These are phyloP conservation scores for Drosophila sordidula DNA, from an alignment of 2,888 invertebrate genomes.

Conservation along the genomic window DNA sequence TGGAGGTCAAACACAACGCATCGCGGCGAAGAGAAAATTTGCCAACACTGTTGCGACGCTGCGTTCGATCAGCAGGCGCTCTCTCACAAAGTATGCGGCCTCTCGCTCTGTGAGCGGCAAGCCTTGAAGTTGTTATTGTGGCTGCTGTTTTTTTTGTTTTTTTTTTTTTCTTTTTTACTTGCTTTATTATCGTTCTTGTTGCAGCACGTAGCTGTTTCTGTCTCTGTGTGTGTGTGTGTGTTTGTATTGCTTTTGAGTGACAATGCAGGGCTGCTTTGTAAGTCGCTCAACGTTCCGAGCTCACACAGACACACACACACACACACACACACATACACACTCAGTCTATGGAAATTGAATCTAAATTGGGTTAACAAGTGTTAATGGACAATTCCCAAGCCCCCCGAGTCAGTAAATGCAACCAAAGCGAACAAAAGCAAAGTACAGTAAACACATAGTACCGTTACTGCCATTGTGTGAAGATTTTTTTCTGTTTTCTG, in stretches of 20 bases:
- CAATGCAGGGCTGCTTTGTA: slow-evolving; percentile 68
- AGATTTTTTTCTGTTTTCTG: not conserved
- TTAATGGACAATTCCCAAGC: slow-evolving; percentile 78
- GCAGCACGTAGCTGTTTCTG: slow-evolving; percentile 49
- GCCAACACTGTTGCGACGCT: slow-evolving; percentile 6
- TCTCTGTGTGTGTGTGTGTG: slow-evolving; percentile 30
- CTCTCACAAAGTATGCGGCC: not conserved
- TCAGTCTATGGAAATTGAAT: slow-evolving; percentile 77
- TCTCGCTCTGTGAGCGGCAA: slow-evolving; percentile 42
- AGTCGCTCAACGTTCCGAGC: slow-evolving; percentile 53
- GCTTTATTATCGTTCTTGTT: slow-evolving; percentile 54
- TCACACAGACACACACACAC: slow-evolving; percentile 13
- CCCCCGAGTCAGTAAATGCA: slow-evolving; percentile 32
- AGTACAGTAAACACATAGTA: slow-evolving; percentile 51
- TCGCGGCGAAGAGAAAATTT: slow-evolving; percentile 64
- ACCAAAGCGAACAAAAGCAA: slow-evolving; percentile 34
- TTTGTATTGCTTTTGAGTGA: slow-evolving; percentile 53
- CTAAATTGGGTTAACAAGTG: slow-evolving; percentile 81
- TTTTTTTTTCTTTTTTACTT: slow-evolving; percentile 43
- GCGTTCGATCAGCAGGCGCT: not conserved
- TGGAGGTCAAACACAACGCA: slow-evolving; percentile 66
- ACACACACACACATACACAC: slow-evolving; percentile 26
- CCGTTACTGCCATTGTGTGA: slow-evolving; percentile 42
- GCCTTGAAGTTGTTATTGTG: slow-evolving; percentile 66
- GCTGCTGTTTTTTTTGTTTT: slow-evolving; percentile 29